phyloP scores from a whole-genome alignment of 2,113 vertebrate species.

The Dicerorhinus sumatrensis region DNA sequence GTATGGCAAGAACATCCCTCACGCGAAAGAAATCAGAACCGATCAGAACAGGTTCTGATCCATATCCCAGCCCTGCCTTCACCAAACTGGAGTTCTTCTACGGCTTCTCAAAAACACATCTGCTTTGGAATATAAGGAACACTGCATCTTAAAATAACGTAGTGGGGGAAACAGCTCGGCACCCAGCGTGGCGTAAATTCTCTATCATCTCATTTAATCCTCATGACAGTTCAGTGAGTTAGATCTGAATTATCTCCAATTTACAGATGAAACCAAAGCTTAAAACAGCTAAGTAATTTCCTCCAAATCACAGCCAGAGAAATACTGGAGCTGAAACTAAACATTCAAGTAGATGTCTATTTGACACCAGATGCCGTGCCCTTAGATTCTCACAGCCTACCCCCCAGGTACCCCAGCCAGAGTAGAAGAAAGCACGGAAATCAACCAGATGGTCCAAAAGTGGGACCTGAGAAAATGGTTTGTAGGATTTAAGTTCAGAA shows the following conservation, averaged over 20 bases:
- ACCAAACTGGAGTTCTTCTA: no score
- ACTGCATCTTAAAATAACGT: neutral
- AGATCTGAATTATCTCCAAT: neutral
- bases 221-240: neutral
- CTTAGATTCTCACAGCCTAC: neutral
- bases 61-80: neutral
- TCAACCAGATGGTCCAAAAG: neutral
- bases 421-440: neutral
- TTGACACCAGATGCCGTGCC: neutral
- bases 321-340: neutral
- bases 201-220: neutral
- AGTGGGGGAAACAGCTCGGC: neutral
- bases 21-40: neutral
- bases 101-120: neutral
- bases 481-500: neutral
- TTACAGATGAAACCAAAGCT: neutral
- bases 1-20: neutral
- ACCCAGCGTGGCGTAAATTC: neutral
- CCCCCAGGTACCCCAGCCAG: neutral
- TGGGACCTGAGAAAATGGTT: neutral
- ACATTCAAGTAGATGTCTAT: neutral
- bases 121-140: neutral
- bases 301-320: neutral
- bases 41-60: neutral
- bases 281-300: neutral